These are phyloP conservation scores for Astreopora myriophthalma DNA, from an alignment of 64 coral and sea anemone species.

Conservation along the genomic window DNA sequence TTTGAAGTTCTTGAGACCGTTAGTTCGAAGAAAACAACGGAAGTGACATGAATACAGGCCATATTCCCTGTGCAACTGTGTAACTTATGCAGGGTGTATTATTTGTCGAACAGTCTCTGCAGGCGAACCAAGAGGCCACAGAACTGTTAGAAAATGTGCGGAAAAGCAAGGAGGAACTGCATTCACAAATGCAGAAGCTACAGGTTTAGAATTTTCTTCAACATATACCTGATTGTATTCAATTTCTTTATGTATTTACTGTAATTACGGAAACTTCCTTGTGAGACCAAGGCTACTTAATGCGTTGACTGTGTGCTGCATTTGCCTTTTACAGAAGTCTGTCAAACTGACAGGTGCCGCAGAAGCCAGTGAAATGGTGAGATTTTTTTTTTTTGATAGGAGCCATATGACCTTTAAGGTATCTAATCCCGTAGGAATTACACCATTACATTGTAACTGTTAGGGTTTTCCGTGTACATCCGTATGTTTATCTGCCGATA, in stretches of 20 bases:
- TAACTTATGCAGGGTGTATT: background rate
- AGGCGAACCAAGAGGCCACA: slow-evolving; percentile 86
- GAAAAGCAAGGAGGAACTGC: slow-evolving; percentile 62
- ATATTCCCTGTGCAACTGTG: too few relatives aligned
- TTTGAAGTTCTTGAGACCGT: too few relatives aligned
- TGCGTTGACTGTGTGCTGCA: background rate
- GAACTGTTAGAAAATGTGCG: slow-evolving; percentile 75
- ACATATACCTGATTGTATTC: background rate
- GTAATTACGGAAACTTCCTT: background rate
- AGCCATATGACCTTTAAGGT: background rate
- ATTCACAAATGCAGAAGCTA: slow-evolving; percentile 67
- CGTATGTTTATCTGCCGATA: too few relatives aligned
- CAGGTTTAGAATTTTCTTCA: slow-evolving; percentile 15
- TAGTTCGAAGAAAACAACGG: too few relatives aligned
- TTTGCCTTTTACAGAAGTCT: slow-evolving; percentile 10
- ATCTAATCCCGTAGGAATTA: too few relatives aligned
- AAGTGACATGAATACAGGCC: too few relatives aligned
- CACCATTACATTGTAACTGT: too few relatives aligned
- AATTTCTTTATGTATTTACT: background rate
- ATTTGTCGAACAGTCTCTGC: slow-evolving; percentile 58
- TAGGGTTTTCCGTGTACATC: too few relatives aligned
- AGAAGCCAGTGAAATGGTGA: background rate
- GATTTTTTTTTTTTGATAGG: background rate
- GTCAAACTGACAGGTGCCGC: background rate
- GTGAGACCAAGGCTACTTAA: background rate